Conservation (phyloP, 64 coral and sea anemone genomes). For the Anthopleura sola region DNA sequence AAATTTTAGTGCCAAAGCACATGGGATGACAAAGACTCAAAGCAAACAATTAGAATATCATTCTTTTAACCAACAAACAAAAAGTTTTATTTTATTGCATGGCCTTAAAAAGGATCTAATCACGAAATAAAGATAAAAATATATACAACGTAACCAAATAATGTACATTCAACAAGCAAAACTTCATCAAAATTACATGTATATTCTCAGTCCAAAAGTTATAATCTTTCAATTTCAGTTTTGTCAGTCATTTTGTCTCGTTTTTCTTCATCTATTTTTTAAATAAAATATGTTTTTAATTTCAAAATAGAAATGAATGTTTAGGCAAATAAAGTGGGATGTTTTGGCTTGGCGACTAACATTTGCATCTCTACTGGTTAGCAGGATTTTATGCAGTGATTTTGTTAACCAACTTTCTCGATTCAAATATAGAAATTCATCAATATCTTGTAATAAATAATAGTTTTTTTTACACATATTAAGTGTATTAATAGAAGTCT, state of each 20-base stretch:
- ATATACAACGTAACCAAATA: neutral
- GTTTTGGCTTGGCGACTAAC: too few relatives aligned
- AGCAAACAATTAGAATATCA: slow-evolving; percentile 36
- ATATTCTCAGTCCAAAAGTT: neutral
- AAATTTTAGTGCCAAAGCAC: slow-evolving; percentile 15
- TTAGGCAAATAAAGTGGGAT: too few relatives aligned
- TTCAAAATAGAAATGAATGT: too few relatives aligned
- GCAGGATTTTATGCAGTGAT: too few relatives aligned
- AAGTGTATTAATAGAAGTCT: too few relatives aligned
- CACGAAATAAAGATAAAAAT: neutral
- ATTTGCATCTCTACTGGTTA: too few relatives aligned
- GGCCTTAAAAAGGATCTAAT: neutral
- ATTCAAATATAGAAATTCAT: neutral
- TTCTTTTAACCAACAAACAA: neutral
- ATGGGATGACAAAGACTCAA: slow-evolving; percentile 49
- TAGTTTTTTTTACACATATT: too few relatives aligned
- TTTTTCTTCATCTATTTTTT: neutral
- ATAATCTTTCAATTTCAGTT: too few relatives aligned
- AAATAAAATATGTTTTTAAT: too few relatives aligned
- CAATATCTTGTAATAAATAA: neutral
- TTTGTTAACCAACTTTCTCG: too few relatives aligned
- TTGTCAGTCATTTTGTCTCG: neutral
- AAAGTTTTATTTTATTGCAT: neutral
- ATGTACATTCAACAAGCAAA: neutral
- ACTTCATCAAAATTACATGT: too few relatives aligned